Base-by-base conservation (phyloP, 2,888 invertebrate species). In the Drosophila emarginata region DNA sequence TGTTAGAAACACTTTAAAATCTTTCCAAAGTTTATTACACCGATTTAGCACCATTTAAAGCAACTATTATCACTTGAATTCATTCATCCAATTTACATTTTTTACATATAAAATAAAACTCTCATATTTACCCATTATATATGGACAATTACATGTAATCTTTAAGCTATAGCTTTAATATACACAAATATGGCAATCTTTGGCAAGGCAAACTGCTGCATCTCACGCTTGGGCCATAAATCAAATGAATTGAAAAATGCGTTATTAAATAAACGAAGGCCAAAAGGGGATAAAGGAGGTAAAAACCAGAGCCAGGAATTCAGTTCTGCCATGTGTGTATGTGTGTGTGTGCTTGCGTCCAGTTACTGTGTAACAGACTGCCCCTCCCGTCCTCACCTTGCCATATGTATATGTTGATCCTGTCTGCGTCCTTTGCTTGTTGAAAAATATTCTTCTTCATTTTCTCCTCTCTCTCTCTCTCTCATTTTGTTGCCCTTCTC, bases 211-310 rank as follows among this genome's bases (percentile, higher is more conserved):
- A 76, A 82, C 66, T 72, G 77, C 69, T 73, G 77, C 60, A 45
- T 56, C 68, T 70, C 84, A 82, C 84, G 82, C 69, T 59, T 67
- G 37, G 21, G 72, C 64, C 77, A 82, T 85, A 85, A 86, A 85
- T 85, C 85, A 85, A 79, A 76, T 84, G 82, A 72, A 72, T 78
- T 82, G 86, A 80, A 86, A 85, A 85, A 84, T 84, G 80, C 76
- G 82, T 80, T 85, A 86, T 85, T 84, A 84, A 86, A 85, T 84
- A 76, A 80, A 77, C 68, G n/a, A 50, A 53, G 14, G 36, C 14
- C 23, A 58, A 6, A 15, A 15, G 14, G 37, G 21, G 26, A 51
- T 52, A 58, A 37, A 40, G 28, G 40, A 36, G 66, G 68, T 65
- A 73, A 62, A 32, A 9, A 32, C 9, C 28, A 28, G 28, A 6